Evolutionary conservation across 2,797 vertebrate genomes (phyloP), one percentile per base, ranked within the genome.

Genomic region (Hydrophis major): DNA sequence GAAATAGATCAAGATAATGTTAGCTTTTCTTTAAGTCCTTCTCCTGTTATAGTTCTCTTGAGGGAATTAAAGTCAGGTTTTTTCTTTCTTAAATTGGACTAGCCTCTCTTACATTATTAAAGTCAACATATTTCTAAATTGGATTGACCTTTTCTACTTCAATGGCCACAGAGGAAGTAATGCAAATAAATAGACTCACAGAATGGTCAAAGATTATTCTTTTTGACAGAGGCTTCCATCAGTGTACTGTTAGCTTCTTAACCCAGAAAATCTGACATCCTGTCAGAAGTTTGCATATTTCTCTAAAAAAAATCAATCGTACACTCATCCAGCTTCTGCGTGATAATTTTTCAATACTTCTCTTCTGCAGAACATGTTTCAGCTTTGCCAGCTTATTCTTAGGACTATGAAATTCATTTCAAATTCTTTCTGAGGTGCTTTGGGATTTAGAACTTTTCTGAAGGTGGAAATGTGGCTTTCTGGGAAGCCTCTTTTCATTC

Each of bases 131-230:
- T 42, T 2, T 60, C 53, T 90, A n/a, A 42, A 94, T 95, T 89
- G 90, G 93, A 92, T 66, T 94, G 60, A 57, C 94, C 90, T 94
- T 94, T 96, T 86, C 0, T 63, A 55, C 55, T 22, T 93, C 86
- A 74, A n/a, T 1, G 13, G 37, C 47, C 55, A 20, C 50, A 56
- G 47, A 6, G 42, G 25, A 27, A 42, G 22, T 18, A 28, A 66
- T 89, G 14, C 37, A 83, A 83, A 47, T 42, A 8, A 47, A 78
- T 47, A 22, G 74, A 78, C 74, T 18, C 74, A 22, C 18, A 42
- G 42, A 28, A 50, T 18, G 0, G 25, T 92, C 63, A 0, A 0
- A 92, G 92, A 91, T 27, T 6, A 89, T 50, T 92, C 86, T 96
- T 94, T 95, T 93, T 90, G 86, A 25, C 0, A 63, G 88, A 91